Percentiles rank a stretch among this genome's conserved stretches.
These are phyloP conservation scores for Lepidocyrtinus sp. DNA, from an alignment of 2,888 invertebrate species.

Conservation along the genomic window DNA sequence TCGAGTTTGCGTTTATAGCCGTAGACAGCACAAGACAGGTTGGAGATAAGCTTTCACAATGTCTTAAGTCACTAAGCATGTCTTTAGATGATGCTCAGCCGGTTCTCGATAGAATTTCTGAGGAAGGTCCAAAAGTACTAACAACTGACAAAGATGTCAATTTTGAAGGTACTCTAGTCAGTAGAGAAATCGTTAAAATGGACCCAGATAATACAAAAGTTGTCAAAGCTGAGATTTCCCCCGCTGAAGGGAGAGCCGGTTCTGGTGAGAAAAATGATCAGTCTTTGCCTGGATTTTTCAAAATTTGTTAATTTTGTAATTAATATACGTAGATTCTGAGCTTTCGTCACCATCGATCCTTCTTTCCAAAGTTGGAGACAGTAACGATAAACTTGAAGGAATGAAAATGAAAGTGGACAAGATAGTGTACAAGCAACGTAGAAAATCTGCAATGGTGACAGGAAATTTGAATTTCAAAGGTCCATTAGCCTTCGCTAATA, in stretches of 20 bases:
- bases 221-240: constrained; percentile 30
- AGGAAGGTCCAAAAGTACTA: constrained; percentile 41
- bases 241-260: too few relatives aligned
- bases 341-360: constrained; percentile 41
- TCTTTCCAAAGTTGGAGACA: constrained; percentile 15
- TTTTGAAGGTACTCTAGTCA: constrained; percentile 45
- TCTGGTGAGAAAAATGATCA: too few relatives aligned
- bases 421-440: constrained; percentile 21
- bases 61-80: constrained; percentile 43
- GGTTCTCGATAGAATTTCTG: constrained; percentile 19
- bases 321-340: constrained; percentile 17
- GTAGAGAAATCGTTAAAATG: constrained; percentile 25
- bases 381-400: constrained; percentile 9
- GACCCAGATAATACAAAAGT: constrained; percentile 26
- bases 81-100: constrained; percentile 45
- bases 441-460: neutral
- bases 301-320: neutral
- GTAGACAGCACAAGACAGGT: constrained; percentile 28
- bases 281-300: neutral
- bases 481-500: neutral
- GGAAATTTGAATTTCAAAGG: constrained; percentile 33
- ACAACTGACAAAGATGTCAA: constrained; percentile 41
- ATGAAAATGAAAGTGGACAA: constrained; percentile 28
- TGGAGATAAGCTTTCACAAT: constrained; percentile 56
- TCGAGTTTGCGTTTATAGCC: constrained; percentile 16